Percentiles rank a stretch among this genome's conserved stretches.
Conservation (phyloP, 2,113 vertebrate species). For the Verasper variegatus region DNA sequence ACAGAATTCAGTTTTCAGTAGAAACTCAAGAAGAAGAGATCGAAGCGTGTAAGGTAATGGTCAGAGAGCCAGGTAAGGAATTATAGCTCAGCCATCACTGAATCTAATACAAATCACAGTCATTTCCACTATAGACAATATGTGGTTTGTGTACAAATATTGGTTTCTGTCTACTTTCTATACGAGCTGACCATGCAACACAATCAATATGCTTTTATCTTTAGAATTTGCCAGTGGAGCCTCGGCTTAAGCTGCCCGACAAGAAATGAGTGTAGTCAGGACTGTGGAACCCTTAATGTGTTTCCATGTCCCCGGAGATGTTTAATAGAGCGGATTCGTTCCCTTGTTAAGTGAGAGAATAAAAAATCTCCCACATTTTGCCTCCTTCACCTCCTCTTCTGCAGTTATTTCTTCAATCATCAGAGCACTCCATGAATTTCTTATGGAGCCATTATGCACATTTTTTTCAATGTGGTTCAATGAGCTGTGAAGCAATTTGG, state of each 20-base stretch:
- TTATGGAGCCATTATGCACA: neutral
- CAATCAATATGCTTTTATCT: neutral
- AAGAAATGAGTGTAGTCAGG: constrained; percentile 20
- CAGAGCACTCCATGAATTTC: constrained; percentile 13
- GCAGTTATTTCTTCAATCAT: constrained; percentile 4
- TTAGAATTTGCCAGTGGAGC: neutral
- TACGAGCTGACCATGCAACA: neutral
- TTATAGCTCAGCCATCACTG: neutral
- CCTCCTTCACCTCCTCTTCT: constrained; percentile 13
- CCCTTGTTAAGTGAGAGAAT: constrained; percentile 6
- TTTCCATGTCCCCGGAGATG: constrained; percentile 18
- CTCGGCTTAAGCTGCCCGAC: constrained; percentile 1
- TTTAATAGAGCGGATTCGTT: constrained; percentile 5
- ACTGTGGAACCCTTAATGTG: constrained; percentile 31
- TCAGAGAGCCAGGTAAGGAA: neutral
- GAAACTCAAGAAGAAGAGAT: too few relatives aligned
- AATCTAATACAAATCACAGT: neutral
- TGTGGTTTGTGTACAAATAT: neutral
- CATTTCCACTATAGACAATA: neutral
- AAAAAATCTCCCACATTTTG: constrained; percentile 16
- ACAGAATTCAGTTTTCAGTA: too few relatives aligned
- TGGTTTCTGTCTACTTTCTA: neutral
- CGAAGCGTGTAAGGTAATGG: neutral
- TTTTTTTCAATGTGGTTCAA: constrained; percentile 19
- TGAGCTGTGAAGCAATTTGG: constrained; percentile 21